Base-by-base conservation (phyloP, 2,797 vertebrate genomes). In the Philypnodon macrostomus region DNA sequence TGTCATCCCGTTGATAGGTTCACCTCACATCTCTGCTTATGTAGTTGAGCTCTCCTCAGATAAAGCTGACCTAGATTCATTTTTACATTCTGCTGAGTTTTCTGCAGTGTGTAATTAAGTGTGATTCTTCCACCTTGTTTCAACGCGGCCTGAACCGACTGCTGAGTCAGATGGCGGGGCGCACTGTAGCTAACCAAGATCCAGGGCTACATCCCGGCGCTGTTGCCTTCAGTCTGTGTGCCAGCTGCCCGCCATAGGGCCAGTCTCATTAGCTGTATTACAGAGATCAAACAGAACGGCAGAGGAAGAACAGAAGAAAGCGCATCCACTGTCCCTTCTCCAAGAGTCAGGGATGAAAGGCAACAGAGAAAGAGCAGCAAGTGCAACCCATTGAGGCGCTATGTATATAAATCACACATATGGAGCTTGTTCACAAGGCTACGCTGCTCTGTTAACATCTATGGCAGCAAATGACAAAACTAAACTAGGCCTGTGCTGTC, bases 191-290 rank as follows among this genome's bases (percentile, higher is more conserved):
- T 77, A 78, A 79, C 71, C 47, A 75, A 41, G 75, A 84, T 80
- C 80, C 71, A 29, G 78, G 74, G 75, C 67, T 67, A 73, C 58
- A 73, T 85, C 67, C 71, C 46, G 23, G 58, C 37, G 44, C 70
- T 53, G 72, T 73, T 77, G 73, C 73, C 77, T 85, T 86, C 63
- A 75, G 80, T 78, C 61, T 72, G 60, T 53, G 60, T 74, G 84
- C 84, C 86, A 88, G 83, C 79, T 82, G 79, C 83, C 81, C 87
- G 80, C 85, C 81, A 89, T 74, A 75, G 75, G 79, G 79, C 57
- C 76, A 56, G 72, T 72, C 85, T 90, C 83, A 88, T 90, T 89
- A 90, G 81, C 81, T 75, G 83, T 83, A 90, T 87, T 87, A 88
- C 77, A 58, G 69, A 87, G 87, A 90, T 88, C 83, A 88, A 90